phyloP scores from a whole-genome alignment of 1,140 invertebrate genomes.

The Drosophila hydei region DNA sequence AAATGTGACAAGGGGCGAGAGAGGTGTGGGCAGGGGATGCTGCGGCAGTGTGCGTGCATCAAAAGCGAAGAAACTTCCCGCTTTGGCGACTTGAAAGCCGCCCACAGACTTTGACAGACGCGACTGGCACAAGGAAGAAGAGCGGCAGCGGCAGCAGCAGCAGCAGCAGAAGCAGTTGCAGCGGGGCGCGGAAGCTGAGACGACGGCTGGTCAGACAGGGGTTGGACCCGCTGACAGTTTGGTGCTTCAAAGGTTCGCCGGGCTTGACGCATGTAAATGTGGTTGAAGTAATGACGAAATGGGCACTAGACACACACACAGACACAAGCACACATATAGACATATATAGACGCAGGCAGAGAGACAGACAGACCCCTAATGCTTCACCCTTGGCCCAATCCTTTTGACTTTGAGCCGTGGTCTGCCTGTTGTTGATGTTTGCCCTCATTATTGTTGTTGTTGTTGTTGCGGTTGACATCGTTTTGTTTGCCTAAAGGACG shows the following conservation, averaged over 20 bases:
- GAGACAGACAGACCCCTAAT: neutral
- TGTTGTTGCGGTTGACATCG: conserved; percentile 78
- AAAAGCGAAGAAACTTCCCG: conserved; percentile 75
- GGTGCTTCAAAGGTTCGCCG: conserved; percentile 69
- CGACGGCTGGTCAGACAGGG: conserved; percentile 64
- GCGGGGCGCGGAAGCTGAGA: neutral
- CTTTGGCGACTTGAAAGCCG: conserved; percentile 73
- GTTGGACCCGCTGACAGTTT: conserved; percentile 63
- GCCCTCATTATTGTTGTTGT: conserved; percentile 78
- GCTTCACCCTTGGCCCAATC: conserved; percentile 50
- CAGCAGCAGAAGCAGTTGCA: neutral
- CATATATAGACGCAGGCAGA: neutral
- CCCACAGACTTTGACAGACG: conserved; percentile 70
- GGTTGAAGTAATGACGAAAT: conserved; percentile 83
- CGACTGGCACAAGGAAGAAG: conserved; percentile 14
- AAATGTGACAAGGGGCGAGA: conserved; percentile 6
- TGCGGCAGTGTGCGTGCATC: conserved; percentile 33
- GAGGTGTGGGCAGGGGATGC: neutral
- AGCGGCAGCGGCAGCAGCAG: conserved; percentile 11
- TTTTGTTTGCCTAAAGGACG: conserved; percentile 75
- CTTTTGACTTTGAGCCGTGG: conserved; percentile 68
- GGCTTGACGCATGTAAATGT: conserved; percentile 81
- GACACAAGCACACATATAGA: neutral
- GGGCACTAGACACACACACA: conserved; percentile 66
- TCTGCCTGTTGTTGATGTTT: conserved; percentile 80